Base-by-base conservation (phyloP, 2,113 vertebrate species). In the Panthera uncia region DNA sequence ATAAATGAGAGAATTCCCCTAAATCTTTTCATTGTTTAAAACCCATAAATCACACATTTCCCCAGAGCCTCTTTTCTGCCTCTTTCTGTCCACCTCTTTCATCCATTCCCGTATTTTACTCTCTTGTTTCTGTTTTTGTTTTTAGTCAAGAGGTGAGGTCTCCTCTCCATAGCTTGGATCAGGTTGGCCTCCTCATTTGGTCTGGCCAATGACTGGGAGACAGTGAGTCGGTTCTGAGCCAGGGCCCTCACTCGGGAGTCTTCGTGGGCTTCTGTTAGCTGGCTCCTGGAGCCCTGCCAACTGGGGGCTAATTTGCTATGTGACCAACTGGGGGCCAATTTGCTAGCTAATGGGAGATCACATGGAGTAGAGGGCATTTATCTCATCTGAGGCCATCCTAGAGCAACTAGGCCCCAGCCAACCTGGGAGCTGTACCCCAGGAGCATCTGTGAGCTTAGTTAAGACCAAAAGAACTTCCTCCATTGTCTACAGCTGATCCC, bases 161-260 rank as follows among this genome's bases (percentile, higher is more conserved):
- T 45, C 7, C 38, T 71, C 74, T 50, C 10, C 4, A 68, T 2
- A 1, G 18, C 16, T 36, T 14, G 5, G 29, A n/a, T 38, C 23
- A 23, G 50, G 16, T 1, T 73, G 25, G 3, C 23, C 36, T 81
- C 6, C 2, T n/a, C 7, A n/a, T 15, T 84, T 3, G 7, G 13
- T 21, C 25, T 82, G 19, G 21, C n/a, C 45, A 52, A 21, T 36
- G 13, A 33, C 18, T 3, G 12, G 31, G 29, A 61, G 29, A 1
- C 33, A 11, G 4, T 27, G 21, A 69, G 2, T 15, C 23, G 11
- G 2, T 86, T 68, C 31, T 18, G 13, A 80, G 33, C 13, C 3
- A 31, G 0, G 21, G 4, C 1, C 5, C 31, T 48, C 4, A 1
- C 31, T 38, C 3, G 3, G 33, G 14, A 68, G 11, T 21, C 1